Evolutionary conservation across 2,113 vertebrate genomes (phyloP), one percentile per base, ranked within the genome.

Genomic region (Pandion haliaetus): DNA sequence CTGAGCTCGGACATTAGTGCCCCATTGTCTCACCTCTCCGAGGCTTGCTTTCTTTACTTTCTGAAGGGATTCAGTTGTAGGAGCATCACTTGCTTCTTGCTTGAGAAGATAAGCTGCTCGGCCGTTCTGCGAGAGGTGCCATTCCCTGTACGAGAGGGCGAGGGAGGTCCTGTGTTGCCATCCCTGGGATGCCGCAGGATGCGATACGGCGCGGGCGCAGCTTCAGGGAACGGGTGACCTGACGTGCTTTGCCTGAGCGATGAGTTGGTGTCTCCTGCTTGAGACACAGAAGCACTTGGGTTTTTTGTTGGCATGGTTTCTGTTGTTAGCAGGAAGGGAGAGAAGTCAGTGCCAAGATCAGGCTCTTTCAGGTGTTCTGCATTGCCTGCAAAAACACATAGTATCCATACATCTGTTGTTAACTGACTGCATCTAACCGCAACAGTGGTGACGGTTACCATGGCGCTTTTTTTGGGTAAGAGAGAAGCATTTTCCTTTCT

Each of bases 181-280:
- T 40, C 38, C 71, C 20, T 21, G 67, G 59, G 38, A 19, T n/a
- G 28, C 61, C 2, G 5, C 19, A 6, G 61, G 47, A 14, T 25
- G 40, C 0, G 7, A 19, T 3, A 15, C 44, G 9, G 44, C 3
- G 2, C 1, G 4, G 23, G 32, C 2, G 3, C 52, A 67, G 44
- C 69, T 40, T 29, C 31, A 28, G 47, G 49, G 50, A 23, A 32
- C 0, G 13, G 44, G 50, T 8, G n/a, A 14, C 47, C 52, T 50
- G 38, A 17, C 0, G 10, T 0, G 7, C 25, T 47, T 29, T 42
- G 52, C 40, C 65, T 9, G 6, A 63, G 18, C 73, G 50, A 4
- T 1, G 8, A 38, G 54, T 14, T 69, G 57, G 12, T 14, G 45
- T 20, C 45, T 38, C 32, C 36, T 38, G 26, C 54, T 24, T 42